These are phyloP conservation scores for Trichogramma dendrolimi DNA, from an alignment of 2,888 invertebrate genomes.

Conservation along the genomic window DNA sequence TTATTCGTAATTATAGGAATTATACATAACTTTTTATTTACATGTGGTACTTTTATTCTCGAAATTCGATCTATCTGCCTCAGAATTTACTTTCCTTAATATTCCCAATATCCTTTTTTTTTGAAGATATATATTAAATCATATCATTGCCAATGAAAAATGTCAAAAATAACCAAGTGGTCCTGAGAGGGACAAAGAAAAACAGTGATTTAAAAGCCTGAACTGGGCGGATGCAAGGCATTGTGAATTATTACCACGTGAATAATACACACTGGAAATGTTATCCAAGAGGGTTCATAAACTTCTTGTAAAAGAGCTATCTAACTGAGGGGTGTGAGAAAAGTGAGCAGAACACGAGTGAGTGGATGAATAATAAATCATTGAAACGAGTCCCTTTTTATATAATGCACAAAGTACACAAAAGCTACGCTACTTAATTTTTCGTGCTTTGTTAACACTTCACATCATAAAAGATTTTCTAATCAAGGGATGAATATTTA, in stretches of 20 bases:
- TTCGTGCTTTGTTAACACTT: too few relatives aligned
- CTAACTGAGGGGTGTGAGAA: not conserved
- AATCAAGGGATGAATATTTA: too few relatives aligned
- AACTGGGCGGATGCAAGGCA: conserved; percentile 6
- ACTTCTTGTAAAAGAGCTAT: conserved; percentile 6
- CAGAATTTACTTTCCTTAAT: conserved; percentile 2
- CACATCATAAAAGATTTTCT: too few relatives aligned
- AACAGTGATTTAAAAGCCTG: not conserved
- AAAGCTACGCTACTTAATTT: too few relatives aligned
- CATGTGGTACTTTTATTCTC: conserved; percentile 25
- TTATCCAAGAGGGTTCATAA: not conserved
- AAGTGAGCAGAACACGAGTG: not conserved
- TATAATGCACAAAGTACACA: conserved; percentile 7
- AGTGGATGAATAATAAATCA: conserved; percentile 22
- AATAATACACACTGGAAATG: conserved; percentile 9
- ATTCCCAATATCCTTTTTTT: not conserved
- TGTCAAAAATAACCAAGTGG: too few relatives aligned
- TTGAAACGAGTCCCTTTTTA: conserved; percentile 11
- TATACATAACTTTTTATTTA: conserved; percentile 50
- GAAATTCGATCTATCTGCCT: conserved; percentile 18
- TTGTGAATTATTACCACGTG: conserved; percentile 21
- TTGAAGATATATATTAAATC: not conserved
- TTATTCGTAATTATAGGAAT: conserved; percentile 46
- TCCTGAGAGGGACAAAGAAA: not conserved
- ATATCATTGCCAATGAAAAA: not conserved